Evolutionary conservation across 2,113 vertebrate species (phyloP).

Genomic region (Hippoglossus stenolepis): DNA sequence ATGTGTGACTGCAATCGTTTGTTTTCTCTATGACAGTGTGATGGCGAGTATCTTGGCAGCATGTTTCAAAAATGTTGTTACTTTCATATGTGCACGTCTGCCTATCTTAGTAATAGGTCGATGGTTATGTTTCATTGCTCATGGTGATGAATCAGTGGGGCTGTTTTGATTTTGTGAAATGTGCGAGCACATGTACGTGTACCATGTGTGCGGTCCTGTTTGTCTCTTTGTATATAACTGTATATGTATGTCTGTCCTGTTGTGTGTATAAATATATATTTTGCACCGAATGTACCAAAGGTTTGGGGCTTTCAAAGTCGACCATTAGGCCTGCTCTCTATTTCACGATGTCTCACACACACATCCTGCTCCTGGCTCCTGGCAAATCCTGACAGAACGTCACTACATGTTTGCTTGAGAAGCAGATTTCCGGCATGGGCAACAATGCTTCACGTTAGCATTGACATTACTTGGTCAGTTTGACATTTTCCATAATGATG

Average conservation of each 20-base stretch:
- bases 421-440: constrained; percentile 54
- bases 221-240: constrained; percentile 80
- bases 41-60: constrained; percentile 59
- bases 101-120: constrained; percentile 67
- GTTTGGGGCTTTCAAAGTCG: constrained; percentile 78
- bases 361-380: constrained; percentile 37
- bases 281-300: constrained; percentile 84
- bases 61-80: constrained; percentile 58
- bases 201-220: constrained; percentile 69
- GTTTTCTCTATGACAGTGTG: constrained; percentile 54
- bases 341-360: constrained; percentile 55
- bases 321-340: constrained; percentile 66
- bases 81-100: constrained; percentile 65
- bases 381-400: constrained; percentile 39
- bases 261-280: constrained; percentile 80
- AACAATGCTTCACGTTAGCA: constrained; percentile 26
- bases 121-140: constrained; percentile 50
- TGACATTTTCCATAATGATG: constrained; percentile 39
- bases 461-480: constrained; percentile 21
- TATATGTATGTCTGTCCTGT: constrained; percentile 77
- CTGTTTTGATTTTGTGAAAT: constrained; percentile 70
- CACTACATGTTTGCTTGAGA: constrained; percentile 47
- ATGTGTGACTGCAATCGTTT: constrained; percentile 24
- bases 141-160: constrained; percentile 64
- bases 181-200: constrained; percentile 72